Percentiles rank a stretch among this genome's conserved stretches.
These are phyloP conservation scores for Salvelinus alpinus DNA, from an alignment of 2,113 vertebrate species.

Conservation along the genomic window DNA sequence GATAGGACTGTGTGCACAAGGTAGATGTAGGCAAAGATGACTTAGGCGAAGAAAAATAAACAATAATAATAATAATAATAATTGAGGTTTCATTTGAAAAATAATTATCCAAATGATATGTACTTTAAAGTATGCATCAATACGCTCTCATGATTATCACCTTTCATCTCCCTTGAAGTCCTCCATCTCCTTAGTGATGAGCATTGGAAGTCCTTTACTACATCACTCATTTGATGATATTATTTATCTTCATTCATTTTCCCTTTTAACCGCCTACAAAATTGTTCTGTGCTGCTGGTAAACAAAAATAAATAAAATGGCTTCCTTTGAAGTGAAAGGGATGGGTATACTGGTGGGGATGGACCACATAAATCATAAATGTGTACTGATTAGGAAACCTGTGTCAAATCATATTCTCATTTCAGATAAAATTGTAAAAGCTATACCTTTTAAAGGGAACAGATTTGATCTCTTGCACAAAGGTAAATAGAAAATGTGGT, in stretches of 20 bases:
- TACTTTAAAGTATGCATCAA: slow-evolving; percentile 55
- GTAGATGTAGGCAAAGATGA: slow-evolving; percentile 41
- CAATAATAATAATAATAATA: slow-evolving; percentile 23
- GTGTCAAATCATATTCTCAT: slow-evolving; percentile 70
- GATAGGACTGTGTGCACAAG: slow-evolving; percentile 23
- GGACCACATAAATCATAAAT: slow-evolving; percentile 62
- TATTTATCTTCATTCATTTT: slow-evolving; percentile 53
- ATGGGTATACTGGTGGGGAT: slow-evolving; percentile 50
- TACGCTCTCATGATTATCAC: slow-evolving; percentile 60
- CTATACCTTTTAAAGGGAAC: slow-evolving; percentile 66
- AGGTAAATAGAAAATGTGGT: slow-evolving; percentile 62
- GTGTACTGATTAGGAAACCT: slow-evolving; percentile 69
- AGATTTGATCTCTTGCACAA: slow-evolving; percentile 69
- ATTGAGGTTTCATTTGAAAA: slow-evolving; percentile 57
- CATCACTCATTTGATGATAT: slow-evolving; percentile 63
- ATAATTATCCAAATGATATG: slow-evolving; percentile 47
- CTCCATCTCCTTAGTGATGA: slow-evolving; percentile 50
- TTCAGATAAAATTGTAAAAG: slow-evolving; percentile 66
- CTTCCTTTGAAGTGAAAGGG: slow-evolving; percentile 48
- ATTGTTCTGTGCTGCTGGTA: slow-evolving; percentile 33
- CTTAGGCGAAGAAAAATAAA: slow-evolving; percentile 10
- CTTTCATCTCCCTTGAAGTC: slow-evolving; percentile 61
- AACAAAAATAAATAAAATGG: slow-evolving; percentile 64
- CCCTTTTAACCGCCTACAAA: slow-evolving; percentile 31
- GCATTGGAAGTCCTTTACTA: slow-evolving; percentile 46